Base-by-base conservation (phyloP, 2,113 vertebrate genomes). In the Oreamnos americanus region DNA sequence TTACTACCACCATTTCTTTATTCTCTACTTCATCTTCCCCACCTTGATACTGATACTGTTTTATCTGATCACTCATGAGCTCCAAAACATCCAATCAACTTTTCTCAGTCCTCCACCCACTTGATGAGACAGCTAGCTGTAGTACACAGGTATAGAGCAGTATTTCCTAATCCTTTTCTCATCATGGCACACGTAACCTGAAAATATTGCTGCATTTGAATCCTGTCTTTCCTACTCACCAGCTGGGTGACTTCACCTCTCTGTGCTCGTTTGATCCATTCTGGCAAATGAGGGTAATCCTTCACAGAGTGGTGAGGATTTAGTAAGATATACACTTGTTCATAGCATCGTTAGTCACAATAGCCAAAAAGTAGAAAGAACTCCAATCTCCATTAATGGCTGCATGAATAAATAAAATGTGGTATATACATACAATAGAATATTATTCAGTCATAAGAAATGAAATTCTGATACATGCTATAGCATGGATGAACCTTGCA, bases 321-420 rank as follows among this genome's bases (percentile, higher is more conserved):
- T 79, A 82, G 58, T 91, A 43, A 79, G 30, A 33, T 45, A 82
- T 58, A 25, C n/a, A 62, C 26, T 94, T 53, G 17, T 86, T 90
- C 21, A 53, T 55, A 64, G 30, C 43, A 95, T 33, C 51, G 33
- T 67, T 94, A 81, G 62, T 97, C 30, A 87, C 85, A 89, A 76
- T 60, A 94, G 21, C 67, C 78, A n/a, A 82, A 88, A 43, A 84
- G 25, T 45, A 57, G 71, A 86, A 89, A 94, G 2, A 62, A 71
- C 39, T 19, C 87, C 74, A 87, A 43, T 93, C 21, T 51, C 12
- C 47, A 86, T 57, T 39, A 51, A 60, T 7, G 28, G 26, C 85
- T 71, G 21, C 64, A 93, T 84, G 45, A 19, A 53, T 96, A 91
- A 96, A 87, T 12, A 93, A 90, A 94, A 84, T 76, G 49, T 85